Base-by-base conservation (phyloP, 64 coral and sea anemone species). In the Orbicella faveolata region DNA sequence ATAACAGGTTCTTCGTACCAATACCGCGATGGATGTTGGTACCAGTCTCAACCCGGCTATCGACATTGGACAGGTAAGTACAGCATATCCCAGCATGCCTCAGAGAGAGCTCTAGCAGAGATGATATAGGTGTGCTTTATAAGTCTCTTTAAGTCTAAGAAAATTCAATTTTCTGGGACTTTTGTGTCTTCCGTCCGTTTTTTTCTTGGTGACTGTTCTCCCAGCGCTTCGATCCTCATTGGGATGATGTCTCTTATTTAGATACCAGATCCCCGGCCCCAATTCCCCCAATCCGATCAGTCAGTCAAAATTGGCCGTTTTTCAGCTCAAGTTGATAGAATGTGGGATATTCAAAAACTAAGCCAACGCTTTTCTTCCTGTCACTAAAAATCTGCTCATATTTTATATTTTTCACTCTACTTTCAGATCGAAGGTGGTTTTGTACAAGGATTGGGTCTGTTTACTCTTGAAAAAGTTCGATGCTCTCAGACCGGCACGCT, bases 341-440 rank as follows among this genome's bases (percentile, higher is more conserved):
- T 65, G 63, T 21, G 14, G 63, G 63, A 6, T 21, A 18, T 21
- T 3, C 63, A 65, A 65, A 65, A 7, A 12, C 6, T 11, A 30
- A 73, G 2, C 1, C 26, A 11, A 10, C 30, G 69, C 0, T 73
- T 33, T 34, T 73, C 25, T 20, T 67, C 4, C 30, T 23, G 0
- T n/a, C 23, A 7, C 18, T 23, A 30, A 30, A 30, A 30, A 30
- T 30, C 30, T 30, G 30, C 30, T 67, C 64, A 0, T 21, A 19
- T 67, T 1, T 21, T 67, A 18, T 61, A 61, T 52, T 84, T 37
- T 26, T 79, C 4, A 21, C 9, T 89, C 69, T 36, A 21, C 5
- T 64, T 52, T 57, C 82, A 92, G 90, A 73, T 92, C 1, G 90
- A 92, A 44, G 90, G 90, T 4, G 90, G 55, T 1, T 92, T 92